These are phyloP conservation scores for Lutjanus erythropterus DNA, from an alignment of 2,113 vertebrate genomes.

Conservation along the genomic window DNA sequence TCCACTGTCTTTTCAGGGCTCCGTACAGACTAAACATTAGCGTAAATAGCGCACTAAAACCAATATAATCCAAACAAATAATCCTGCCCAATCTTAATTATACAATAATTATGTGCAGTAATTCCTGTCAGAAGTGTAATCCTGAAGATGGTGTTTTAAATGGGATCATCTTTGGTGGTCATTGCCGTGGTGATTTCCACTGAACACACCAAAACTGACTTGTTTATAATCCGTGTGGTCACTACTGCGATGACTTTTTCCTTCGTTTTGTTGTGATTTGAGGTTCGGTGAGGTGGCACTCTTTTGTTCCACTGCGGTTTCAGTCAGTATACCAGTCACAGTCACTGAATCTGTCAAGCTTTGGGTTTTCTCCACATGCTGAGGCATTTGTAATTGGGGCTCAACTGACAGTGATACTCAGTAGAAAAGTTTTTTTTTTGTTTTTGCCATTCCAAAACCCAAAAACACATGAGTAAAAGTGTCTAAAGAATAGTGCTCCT, in stretches of 20 bases:
- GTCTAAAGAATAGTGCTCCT: not conserved
- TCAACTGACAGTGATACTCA: not conserved
- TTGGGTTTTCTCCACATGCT: not conserved
- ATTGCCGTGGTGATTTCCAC: conserved; percentile 43
- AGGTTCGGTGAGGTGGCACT: conserved; percentile 8
- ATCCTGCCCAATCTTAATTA: not conserved
- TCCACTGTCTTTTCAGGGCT: not conserved
- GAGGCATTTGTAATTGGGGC: not conserved
- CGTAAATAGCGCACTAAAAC: not conserved
- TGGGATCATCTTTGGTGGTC: conserved; percentile 10
- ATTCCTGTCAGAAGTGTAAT: not conserved
- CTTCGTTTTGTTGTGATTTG: conserved; percentile 14
- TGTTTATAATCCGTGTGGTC: conserved; percentile 35
- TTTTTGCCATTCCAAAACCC: not conserved
- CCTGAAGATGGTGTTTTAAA: conserved; percentile 14
- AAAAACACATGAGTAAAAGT: not conserved
- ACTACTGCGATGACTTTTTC: not conserved
- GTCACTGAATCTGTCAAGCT: conserved; percentile 2
- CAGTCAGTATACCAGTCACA: not conserved
- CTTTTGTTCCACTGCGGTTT: conserved; percentile 41
- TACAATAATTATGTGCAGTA: not conserved
- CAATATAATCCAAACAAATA: not conserved
- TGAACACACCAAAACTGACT: conserved; percentile 7
- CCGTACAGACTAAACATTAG: conserved; percentile 2
- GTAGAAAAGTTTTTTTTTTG: not conserved